Evolutionary conservation across 2,888 invertebrate species (phyloP).

Genomic region (Diplolepis rosae): DNA sequence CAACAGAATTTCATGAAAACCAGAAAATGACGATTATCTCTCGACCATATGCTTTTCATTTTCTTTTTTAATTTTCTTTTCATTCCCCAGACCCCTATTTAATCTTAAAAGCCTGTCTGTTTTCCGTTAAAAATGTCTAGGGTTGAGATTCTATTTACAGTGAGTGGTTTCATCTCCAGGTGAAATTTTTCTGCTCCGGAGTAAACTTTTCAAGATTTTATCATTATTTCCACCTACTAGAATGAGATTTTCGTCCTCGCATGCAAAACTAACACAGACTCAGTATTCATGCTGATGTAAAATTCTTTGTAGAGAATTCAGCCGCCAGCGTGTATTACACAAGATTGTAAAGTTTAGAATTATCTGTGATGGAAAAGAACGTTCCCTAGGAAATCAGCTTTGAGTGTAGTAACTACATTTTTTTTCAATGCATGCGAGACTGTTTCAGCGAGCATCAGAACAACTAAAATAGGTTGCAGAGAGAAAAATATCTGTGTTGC

Average conservation of each 20-base stretch:
- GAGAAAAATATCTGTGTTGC: neutral
- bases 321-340: constrained; percentile 18
- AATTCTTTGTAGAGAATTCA: constrained; percentile 24
- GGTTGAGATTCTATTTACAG: too few relatives aligned
- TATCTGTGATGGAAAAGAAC: constrained; percentile 15
- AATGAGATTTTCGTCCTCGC: constrained; percentile 14
- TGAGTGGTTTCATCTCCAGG: too few relatives aligned
- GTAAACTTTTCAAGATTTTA: constrained; percentile 9
- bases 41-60: too few relatives aligned
- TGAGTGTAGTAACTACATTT: constrained; percentile 19
- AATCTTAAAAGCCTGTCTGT: too few relatives aligned
- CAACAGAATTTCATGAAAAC: too few relatives aligned
- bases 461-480: neutral
- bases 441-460: neutral
- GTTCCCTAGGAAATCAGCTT: constrained; percentile 3
- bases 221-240: constrained; percentile 4
- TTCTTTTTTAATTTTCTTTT: too few relatives aligned
- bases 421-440: constrained; percentile 7
- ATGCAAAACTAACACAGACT: neutral
- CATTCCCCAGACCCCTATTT: too few relatives aligned
- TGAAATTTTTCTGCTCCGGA: neutral
- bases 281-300: neutral
- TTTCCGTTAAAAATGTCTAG: too few relatives aligned
- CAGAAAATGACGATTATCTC: too few relatives aligned
- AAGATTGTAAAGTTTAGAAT: constrained; percentile 10